phyloP scores from a whole-genome alignment of 2,113 vertebrate species.

The Monarcha castaneiventris region DNA sequence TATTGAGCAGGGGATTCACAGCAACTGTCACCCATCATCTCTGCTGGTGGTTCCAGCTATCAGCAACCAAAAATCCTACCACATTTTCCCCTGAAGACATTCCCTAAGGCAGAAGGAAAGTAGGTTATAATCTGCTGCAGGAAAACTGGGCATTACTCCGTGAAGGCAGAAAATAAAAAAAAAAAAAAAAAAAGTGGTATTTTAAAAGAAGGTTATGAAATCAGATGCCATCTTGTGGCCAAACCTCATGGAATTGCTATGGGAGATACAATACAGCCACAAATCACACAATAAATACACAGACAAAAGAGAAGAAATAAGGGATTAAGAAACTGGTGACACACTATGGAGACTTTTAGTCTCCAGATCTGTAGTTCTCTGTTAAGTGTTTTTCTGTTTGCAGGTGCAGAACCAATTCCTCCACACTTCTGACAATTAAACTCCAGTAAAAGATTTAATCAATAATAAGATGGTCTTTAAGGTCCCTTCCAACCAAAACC shows the following conservation, averaged over 20 bases:
- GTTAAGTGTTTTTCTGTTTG: background rate
- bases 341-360: background rate
- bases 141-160: slow-evolving; percentile 3
- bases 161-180: fast-evolving
- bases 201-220: slow-evolving; percentile 38
- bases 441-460: background rate
- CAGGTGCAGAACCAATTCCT: background rate
- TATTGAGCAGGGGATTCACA: background rate
- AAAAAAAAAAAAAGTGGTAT: background rate
- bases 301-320: background rate
- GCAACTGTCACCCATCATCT: background rate
- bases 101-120: slow-evolving; percentile 19
- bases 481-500: background rate
- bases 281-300: background rate
- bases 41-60: background rate
- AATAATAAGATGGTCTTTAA: background rate
- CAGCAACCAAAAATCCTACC: background rate
- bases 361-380: background rate
- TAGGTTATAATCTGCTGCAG: slow-evolving; percentile 24
- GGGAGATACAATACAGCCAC: background rate
- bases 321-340: background rate
- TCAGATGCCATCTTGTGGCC: slow-evolving; percentile 68
- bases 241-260: background rate
- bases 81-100: background rate
- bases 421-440: background rate